These are phyloP conservation scores for Selene dorsalis DNA, from an alignment of 2,797 vertebrate genomes.

Conservation along the genomic window DNA sequence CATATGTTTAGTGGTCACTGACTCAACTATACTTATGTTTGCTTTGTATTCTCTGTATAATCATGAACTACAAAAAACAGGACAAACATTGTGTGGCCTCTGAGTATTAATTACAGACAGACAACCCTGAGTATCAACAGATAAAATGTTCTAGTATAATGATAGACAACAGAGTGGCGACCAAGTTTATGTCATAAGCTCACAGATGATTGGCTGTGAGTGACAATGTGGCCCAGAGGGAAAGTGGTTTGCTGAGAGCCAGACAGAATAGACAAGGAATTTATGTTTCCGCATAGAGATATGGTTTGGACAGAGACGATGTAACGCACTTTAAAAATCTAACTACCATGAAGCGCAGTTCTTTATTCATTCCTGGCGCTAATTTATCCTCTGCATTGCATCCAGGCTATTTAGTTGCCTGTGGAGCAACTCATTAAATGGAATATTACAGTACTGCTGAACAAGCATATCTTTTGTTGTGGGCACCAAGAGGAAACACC, in stretches of 20 bases:
- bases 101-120: neutral
- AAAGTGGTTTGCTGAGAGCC: constrained; percentile 30
- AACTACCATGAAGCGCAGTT: neutral
- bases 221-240: constrained; percentile 9
- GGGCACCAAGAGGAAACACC: neutral
- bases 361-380: too few species aligned
- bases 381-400: neutral
- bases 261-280: constrained; percentile 18
- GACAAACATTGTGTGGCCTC: neutral
- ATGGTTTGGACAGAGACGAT: neutral
- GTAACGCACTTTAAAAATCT: neutral
- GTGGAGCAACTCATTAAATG: neutral
- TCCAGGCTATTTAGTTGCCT: neutral
- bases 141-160: neutral
- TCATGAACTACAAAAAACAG: neutral
- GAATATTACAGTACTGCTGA: neutral
- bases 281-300: constrained; percentile 30
- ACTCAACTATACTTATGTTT: too few species aligned
- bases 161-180: neutral
- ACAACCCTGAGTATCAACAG: neutral
- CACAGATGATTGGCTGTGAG: constrained; percentile 33
- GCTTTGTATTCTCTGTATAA: neutral
- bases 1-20: too few species aligned
- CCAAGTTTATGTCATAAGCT: constrained; percentile 4
- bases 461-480: neutral